A percentile compares a stretch with the other conserved stretches of the same genome.
Evolutionary conservation across 2,113 vertebrate species (phyloP).

Genomic region (Carassius carassius): DNA sequence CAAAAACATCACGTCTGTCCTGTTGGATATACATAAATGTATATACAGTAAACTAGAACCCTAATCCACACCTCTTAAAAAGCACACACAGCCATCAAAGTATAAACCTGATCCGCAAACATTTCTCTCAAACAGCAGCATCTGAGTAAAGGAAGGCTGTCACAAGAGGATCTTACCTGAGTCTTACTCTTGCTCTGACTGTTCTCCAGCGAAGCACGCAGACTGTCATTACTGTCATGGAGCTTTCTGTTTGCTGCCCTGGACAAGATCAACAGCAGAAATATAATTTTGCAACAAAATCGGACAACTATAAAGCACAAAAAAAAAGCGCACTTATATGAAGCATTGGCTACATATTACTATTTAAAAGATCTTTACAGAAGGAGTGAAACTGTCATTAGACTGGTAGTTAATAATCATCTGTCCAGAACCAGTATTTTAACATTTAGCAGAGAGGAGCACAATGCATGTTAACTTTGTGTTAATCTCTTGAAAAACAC

Average conservation of each 20-base stretch:
- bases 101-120: neutral
- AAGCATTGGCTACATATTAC: neutral
- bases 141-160: neutral
- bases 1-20: neutral
- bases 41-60: neutral
- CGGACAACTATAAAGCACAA: neutral
- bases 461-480: neutral
- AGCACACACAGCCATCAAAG: constrained; percentile 7
- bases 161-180: constrained; percentile 58
- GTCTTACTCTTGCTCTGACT: constrained; percentile 80
- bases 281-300: constrained; percentile 1
- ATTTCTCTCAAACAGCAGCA: neutral
- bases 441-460: neutral
- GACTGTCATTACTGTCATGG: constrained; percentile 86
- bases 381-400: neutral
- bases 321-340: neutral
- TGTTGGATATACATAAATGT: neutral
- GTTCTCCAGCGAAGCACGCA: constrained; percentile 81
- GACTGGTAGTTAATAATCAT: neutral
- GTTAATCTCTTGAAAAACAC: neutral
- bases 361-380: neutral
- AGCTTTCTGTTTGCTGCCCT: constrained; percentile 87
- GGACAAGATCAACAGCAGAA: constrained; percentile 29
- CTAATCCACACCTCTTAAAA: neutral
- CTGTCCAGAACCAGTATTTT: neutral